These are phyloP conservation scores for Macroglossus sobrinus DNA, from an alignment of 2,113 vertebrate genomes.

Conservation along the genomic window DNA sequence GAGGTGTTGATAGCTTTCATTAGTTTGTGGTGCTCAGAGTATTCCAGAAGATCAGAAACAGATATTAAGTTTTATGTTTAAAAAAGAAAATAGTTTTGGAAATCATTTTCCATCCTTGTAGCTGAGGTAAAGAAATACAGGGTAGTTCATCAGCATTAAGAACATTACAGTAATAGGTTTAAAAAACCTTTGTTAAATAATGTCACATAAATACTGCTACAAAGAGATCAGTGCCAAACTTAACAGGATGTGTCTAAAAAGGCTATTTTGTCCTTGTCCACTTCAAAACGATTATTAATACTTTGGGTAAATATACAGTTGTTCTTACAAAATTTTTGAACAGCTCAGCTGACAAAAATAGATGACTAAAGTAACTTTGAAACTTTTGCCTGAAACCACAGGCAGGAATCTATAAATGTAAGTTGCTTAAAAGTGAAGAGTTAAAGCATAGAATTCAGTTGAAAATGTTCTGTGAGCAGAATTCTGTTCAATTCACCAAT, in stretches of 20 bases:
- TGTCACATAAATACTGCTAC: not conserved
- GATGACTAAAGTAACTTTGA: not conserved
- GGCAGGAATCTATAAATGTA: not conserved
- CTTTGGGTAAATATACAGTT: not conserved
- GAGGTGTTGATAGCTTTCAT: not conserved
- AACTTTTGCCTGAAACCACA: not conserved
- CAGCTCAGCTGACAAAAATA: not conserved
- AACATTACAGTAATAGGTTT: not conserved
- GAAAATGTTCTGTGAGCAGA: not conserved
- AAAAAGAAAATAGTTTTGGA: not conserved
- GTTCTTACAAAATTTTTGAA: not conserved
- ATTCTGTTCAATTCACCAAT: not conserved
- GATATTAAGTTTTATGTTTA: not conserved
- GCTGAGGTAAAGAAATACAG: not conserved
- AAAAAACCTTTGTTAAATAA: not conserved
- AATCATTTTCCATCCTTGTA: not conserved
- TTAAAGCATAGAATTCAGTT: not conserved
- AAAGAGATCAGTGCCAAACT: not conserved
- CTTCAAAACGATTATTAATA: not conserved
- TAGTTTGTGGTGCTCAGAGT: slow-evolving; percentile 15
- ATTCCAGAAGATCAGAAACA: not conserved
- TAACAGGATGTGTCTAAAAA: not conserved
- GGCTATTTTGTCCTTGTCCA: not conserved
- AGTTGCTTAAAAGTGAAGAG: not conserved
- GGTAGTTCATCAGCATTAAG: not conserved